Conservation (phyloP, 1,140 invertebrate species). For the Harpegnathos saltator region DNA sequence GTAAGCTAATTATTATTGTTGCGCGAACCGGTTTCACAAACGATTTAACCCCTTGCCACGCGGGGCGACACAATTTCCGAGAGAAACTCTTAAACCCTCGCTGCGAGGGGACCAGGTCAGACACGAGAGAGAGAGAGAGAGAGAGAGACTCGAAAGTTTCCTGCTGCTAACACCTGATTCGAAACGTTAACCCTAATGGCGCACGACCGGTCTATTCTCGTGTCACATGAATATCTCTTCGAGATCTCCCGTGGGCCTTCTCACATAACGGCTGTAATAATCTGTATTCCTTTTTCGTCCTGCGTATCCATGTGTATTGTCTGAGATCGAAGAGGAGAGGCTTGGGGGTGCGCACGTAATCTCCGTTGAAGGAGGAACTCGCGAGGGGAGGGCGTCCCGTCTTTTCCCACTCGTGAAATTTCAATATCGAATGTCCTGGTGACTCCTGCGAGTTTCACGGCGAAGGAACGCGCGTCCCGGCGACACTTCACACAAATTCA, state of each 20-base stretch:
- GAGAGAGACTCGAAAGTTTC: conserved; percentile 25
- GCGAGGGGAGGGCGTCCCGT: too few species aligned
- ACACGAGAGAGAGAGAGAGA: neutral
- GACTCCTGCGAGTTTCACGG: too few species aligned
- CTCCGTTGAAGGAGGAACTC: too few species aligned
- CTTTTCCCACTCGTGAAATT: too few species aligned
- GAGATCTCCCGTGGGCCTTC: neutral
- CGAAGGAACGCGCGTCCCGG: too few species aligned
- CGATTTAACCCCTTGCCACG: conserved; percentile 51
- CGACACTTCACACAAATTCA: too few species aligned
- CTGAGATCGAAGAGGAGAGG: too few species aligned
- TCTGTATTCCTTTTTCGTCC: neutral
- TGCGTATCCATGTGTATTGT: neutral
- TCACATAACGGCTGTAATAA: neutral
- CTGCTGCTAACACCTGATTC: neutral
- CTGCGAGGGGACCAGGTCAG: neutral
- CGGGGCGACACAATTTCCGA: conserved; percentile 50
- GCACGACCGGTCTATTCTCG: neutral
- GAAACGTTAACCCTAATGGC: neutral
- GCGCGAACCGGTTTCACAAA: conserved; percentile 47
- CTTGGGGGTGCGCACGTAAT: too few species aligned
- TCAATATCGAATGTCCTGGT: too few species aligned
- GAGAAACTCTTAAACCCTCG: conserved; percentile 34
- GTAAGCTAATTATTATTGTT: conserved; percentile 59
- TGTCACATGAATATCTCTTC: neutral